These are phyloP conservation scores for Cheumatopsyche charites DNA, from an alignment of 1,140 invertebrate species.

Conservation along the genomic window DNA sequence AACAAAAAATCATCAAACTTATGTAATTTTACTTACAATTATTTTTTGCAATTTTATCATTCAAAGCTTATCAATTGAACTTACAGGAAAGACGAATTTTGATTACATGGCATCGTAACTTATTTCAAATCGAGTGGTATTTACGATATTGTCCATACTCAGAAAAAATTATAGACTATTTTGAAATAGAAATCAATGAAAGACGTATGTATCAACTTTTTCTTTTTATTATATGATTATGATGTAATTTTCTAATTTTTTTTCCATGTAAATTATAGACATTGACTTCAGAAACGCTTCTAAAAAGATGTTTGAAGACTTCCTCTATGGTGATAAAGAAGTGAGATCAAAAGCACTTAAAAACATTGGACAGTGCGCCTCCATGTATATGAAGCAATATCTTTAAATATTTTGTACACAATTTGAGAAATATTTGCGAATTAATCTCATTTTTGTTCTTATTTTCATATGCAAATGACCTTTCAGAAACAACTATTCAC, in stretches of 20 bases:
- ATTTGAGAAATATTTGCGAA: no score
- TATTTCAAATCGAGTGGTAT: conserved; percentile 17
- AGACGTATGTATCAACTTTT: conserved; percentile 22
- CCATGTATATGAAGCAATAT: neutral
- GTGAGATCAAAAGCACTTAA: conserved; percentile 9
- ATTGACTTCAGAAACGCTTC: conserved; percentile 10
- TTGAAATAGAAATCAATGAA: conserved; percentile 8
- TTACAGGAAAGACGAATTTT: conserved; percentile 18
- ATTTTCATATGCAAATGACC: no score
- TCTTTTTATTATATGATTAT: neutral
- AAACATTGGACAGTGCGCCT: conserved; percentile 13
- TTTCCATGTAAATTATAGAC: conserved; percentile 12
- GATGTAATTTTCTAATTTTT: neutral
- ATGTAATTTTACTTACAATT: no score
- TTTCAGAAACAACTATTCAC: no score
- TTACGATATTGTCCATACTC: conserved; percentile 2
- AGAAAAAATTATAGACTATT: neutral
- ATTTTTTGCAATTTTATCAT: neutral
- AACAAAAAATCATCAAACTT: no score
- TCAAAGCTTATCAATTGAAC: neutral
- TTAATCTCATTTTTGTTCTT: no score
- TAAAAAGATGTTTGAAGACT: conserved; percentile 5
- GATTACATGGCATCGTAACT: conserved; percentile 8
- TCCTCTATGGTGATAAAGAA: neutral
- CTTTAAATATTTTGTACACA: no score